Base-by-base conservation (phyloP, 2,797 vertebrate genomes). In the Halcyon chelicuti region DNA sequence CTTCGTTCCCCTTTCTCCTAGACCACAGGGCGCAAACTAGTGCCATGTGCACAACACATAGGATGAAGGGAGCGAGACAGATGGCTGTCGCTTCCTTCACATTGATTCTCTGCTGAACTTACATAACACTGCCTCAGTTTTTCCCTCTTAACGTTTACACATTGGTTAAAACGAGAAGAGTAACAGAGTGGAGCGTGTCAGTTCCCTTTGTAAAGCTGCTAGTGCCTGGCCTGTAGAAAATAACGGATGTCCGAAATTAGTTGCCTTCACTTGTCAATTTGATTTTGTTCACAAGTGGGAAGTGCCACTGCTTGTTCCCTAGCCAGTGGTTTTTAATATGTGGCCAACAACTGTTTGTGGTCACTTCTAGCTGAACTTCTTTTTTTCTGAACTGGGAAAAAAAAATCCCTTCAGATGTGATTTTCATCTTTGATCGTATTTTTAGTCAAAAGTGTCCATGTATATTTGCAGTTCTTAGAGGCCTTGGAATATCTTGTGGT, bases 311-410 rank as follows among this genome's bases (percentile, higher is more conserved):
- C 88, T 94, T 51, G 55, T 91, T 94, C 85, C n/a, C 15, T 82
- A 12, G 25, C 70, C 44, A 49, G 86, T 91, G 91, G 75, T 86
- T 96, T 96, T 92, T 93, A 74, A 79, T 95, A 63, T 33, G 70
- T 70, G 72, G 66, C 90, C 90, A 90, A 39, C 49, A 88, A 76
- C 83, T 84, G 72, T 70, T 94, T 5, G 29, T 91, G 88, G 78
- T 93, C 95, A 76, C 55, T 96, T 94, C 68, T 76, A 63, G 68
- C 77, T 12, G 63, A 88, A 80, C 71, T 77, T 39, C 76, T 80
- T 85, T 49, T 62, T 20, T 89, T 70, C 35, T n/a, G n/a, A 58
- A 13, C 12, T 44, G 47, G n/a, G 74, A 80, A 72, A 66, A 51
- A 61, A 72, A 63, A 20, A 28, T 33, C 25, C 71, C 20, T 73